These are phyloP conservation scores for Drosophila limbata DNA, from an alignment of 2,888 invertebrate genomes.

Conservation along the genomic window DNA sequence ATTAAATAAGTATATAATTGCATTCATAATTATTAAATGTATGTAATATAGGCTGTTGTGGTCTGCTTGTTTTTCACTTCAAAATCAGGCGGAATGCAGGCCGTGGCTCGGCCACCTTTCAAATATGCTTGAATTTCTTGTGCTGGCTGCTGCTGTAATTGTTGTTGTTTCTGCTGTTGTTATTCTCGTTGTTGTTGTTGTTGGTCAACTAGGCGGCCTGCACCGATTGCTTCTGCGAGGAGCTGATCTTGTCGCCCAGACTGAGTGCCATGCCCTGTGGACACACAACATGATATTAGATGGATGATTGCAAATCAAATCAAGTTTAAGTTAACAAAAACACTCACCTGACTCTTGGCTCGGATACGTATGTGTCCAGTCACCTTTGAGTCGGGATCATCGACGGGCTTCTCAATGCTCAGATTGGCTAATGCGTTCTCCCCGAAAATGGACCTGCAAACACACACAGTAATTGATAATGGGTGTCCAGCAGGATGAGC, in stretches of 20 bases:
- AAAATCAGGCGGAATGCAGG: conserved; percentile 59
- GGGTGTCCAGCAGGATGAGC: not conserved
- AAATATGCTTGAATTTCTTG: conserved; percentile 36
- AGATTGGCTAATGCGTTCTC: conserved; percentile 99
- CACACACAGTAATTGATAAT: not conserved
- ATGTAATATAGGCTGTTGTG: conserved; percentile 44
- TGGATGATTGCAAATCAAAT: not conserved
- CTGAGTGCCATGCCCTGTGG: conserved; percentile 98
- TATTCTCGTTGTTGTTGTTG: not conserved
- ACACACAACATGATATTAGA: not conserved
- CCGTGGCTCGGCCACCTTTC: conserved; percentile 40
- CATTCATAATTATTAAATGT: conserved; percentile 32
- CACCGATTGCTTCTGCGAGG: conserved; percentile 91
- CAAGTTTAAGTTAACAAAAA: not conserved
- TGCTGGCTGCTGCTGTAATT: conserved; percentile 25
- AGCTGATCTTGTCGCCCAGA: conserved; percentile 98
- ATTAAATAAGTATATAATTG: conserved; percentile 53
- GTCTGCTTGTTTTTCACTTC: conserved; percentile 40
- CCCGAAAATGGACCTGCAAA: conserved; percentile 94
- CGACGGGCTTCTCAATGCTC: conserved; percentile 97
- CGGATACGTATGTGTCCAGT: conserved; percentile 98
- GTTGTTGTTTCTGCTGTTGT: conserved; percentile 4
- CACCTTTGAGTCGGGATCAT: conserved; percentile 94
- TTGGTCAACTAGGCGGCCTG: conserved; percentile 79
- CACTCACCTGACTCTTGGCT: conserved; percentile 97